These are phyloP conservation scores for Manis pentadactyla DNA, from an alignment of 2,797 vertebrate genomes.

Conservation along the genomic window DNA sequence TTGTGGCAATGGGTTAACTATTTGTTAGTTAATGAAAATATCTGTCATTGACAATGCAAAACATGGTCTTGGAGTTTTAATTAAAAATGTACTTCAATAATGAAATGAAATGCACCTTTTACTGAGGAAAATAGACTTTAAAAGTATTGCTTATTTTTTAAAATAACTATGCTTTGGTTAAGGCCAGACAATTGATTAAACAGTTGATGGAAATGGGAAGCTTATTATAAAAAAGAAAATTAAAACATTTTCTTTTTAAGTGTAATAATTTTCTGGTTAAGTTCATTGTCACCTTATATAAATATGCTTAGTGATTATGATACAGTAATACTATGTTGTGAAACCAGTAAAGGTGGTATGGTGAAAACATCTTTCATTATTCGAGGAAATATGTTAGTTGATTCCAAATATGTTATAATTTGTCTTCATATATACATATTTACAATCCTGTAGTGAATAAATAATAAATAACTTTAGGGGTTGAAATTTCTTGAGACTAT, in stretches of 20 bases:
- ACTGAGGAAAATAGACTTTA: slow-evolving; percentile 53
- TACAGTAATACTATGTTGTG: not conserved
- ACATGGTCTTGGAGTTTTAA: slow-evolving; percentile 69
- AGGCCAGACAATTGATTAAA: not conserved
- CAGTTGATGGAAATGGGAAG: not conserved
- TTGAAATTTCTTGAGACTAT: not conserved
- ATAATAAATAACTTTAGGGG: slow-evolving; percentile 4
- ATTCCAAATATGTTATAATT: not conserved
- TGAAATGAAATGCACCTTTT: slow-evolving; percentile 70
- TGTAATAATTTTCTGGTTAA: slow-evolving; percentile 50
- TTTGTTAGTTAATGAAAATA: slow-evolving; percentile 83
- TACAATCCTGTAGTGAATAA: not conserved
- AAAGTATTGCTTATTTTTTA: slow-evolving; percentile 39
- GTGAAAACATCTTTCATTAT: not conserved
- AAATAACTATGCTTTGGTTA: slow-evolving; percentile 1
- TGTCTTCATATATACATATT: not conserved
- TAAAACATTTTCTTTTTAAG: slow-evolving; percentile 58
- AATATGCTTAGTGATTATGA: not conserved
- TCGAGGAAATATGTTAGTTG: not conserved
- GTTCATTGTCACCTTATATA: slow-evolving; percentile 7
- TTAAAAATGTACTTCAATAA: slow-evolving; percentile 69
- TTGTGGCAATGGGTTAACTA: slow-evolving; percentile 81
- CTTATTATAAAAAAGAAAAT: slow-evolving; percentile 47
- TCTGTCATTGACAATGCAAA: slow-evolving; percentile 79
- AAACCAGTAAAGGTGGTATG: not conserved